These are phyloP conservation scores for Lepisosteus osseus DNA, from an alignment of 2,113 vertebrate species.

Conservation along the genomic window DNA sequence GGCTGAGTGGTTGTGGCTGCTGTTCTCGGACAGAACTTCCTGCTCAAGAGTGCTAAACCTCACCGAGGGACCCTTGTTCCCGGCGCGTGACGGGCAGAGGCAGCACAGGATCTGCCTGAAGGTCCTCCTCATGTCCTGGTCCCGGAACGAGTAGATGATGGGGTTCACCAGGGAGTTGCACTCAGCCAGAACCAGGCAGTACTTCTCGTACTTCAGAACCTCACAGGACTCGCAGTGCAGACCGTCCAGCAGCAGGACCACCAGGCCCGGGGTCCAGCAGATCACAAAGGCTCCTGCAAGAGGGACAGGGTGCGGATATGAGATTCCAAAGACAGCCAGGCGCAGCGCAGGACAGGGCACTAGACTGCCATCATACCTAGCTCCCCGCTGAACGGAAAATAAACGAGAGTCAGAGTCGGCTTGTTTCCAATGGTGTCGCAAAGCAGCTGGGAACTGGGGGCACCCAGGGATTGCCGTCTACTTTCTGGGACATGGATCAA, in stretches of 20 bases:
- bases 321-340: neutral
- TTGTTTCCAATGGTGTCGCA: too few species aligned
- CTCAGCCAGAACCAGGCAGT: constrained; percentile 81
- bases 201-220: constrained; percentile 79
- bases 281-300: constrained; percentile 83
- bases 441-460: too few species aligned
- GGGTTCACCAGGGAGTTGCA: constrained; percentile 89
- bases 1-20: constrained; percentile 33
- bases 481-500: too few species aligned
- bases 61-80: constrained; percentile 15
- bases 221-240: constrained; percentile 66
- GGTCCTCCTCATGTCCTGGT: constrained; percentile 81
- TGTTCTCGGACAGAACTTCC: constrained; percentile 52
- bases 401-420: too few species aligned
- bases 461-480: too few species aligned
- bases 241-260: constrained; percentile 82
- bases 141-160: constrained; percentile 82
- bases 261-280: constrained; percentile 87
- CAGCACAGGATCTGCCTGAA: constrained; percentile 83
- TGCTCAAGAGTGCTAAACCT: constrained; percentile 36
- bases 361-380: too few species aligned
- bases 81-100: constrained; percentile 44
- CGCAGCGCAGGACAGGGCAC: too few species aligned
- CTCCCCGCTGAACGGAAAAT: too few species aligned
- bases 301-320: neutral